Evolutionary conservation across 2,113 vertebrate genomes (phyloP), one percentile per base, ranked within the genome.

Genomic region (Gallinago media): DNA sequence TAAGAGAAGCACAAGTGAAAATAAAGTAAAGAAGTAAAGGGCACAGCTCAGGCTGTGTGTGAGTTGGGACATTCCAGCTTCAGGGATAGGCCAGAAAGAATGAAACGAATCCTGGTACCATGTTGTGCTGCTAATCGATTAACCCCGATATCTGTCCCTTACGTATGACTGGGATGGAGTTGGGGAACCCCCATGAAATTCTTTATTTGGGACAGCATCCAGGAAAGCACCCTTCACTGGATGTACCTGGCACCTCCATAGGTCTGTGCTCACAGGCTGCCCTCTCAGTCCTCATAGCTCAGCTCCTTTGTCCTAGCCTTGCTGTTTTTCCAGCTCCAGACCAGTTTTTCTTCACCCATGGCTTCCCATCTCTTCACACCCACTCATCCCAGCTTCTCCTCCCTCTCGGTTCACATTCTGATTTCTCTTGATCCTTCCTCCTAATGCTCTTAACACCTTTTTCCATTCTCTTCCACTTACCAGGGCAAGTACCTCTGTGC

Each of bases 1-100:
- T 89, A 90, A 94, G 93, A 95, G 76, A 93, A 86, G 78, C 70
- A 85, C 62, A 91, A 66, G 63, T 61, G 91, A 87, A 87, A 96
- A 66, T 63, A 58, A 91, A 96, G 52, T 89, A 80, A 89, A 93
- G 88, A 77, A 95, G 73, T 73, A 89, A 92, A 96, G 90, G 49
- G 66, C 80, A 68, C 86, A 65, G 66, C 80, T 92, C 80, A 70
- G 94, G 46, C 77, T 94, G 73, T 61, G 38, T 40, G 61, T 58
- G 86, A 85, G 52, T 70, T 84, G 80, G 91, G 76, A 49, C 65
- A 40, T 71, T 95, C 9, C 50, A 38, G 58, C 72, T 89, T 91
- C 54, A 62, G 61, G 74, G 61, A 34, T 18, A 76, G 71, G 62
- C 76, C 36, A 46, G 66, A 75, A 44, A 75, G 80, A 95, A 72